These are phyloP conservation scores for Urocyon cinereoargenteus DNA, from an alignment of 2,797 vertebrate genomes.

Conservation along the genomic window DNA sequence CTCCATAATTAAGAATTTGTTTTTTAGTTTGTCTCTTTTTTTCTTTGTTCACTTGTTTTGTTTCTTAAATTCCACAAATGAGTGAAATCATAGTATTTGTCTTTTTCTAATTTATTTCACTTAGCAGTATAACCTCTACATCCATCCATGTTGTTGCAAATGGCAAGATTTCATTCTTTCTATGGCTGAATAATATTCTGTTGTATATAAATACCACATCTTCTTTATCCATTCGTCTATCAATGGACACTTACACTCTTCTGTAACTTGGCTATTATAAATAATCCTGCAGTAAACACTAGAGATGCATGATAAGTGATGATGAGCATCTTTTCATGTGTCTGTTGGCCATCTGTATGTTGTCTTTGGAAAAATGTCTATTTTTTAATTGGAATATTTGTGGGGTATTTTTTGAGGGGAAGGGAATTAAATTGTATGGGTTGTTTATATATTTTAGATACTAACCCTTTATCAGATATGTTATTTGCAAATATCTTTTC, in stretches of 20 bases:
- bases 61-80: neutral
- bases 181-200: neutral
- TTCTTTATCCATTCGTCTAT: neutral
- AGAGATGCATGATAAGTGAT: neutral
- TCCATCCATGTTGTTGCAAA: neutral
- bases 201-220: neutral
- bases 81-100: neutral
- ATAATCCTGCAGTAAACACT: neutral
- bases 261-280: neutral
- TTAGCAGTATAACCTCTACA: neutral
- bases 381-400: neutral
- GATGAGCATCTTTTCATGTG: neutral
- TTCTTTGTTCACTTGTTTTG: neutral
- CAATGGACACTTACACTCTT: neutral
- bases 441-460: neutral
- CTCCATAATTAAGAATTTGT: neutral
- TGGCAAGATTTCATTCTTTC: neutral
- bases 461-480: neutral
- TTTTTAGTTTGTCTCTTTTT: neutral
- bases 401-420: neutral
- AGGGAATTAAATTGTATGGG: neutral
- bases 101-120: neutral
- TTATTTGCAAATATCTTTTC: neutral
- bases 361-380: neutral
- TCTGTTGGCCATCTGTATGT: neutral